Percentiles rank a stretch among this genome's conserved stretches.
Evolutionary conservation across 2,888 invertebrate species (phyloP).

Genomic region (Schrankia costaestrigalis): DNA sequence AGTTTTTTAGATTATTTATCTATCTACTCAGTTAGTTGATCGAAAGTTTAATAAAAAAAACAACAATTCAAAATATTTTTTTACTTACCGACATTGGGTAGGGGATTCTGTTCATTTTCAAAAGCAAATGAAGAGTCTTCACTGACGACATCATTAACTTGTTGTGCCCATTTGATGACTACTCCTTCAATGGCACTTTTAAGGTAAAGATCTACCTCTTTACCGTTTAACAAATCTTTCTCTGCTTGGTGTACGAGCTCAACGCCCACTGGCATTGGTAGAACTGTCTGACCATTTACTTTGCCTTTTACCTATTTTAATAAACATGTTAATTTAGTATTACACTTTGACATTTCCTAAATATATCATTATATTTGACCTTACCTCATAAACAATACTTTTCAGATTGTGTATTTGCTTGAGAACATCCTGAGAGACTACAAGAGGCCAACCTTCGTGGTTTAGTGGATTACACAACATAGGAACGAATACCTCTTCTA

Average conservation of each 20-base stretch:
- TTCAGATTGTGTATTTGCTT: slow-evolving; percentile 95
- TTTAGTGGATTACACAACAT: slow-evolving; percentile 90
- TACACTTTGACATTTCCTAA: too few relatives aligned
- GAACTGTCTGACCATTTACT: slow-evolving; percentile 92
- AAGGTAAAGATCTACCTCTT: slow-evolving; percentile 89
- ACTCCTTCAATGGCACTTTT: slow-evolving; percentile 97
- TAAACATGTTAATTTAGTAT: too few relatives aligned
- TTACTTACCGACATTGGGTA: slow-evolving; percentile 84
- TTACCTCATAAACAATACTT: slow-evolving; percentile 94
- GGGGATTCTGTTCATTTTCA: slow-evolving; percentile 89
- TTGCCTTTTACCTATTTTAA: slow-evolving; percentile 94
- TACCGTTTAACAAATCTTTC: slow-evolving; percentile 80
- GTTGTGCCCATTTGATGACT: slow-evolving; percentile 96
- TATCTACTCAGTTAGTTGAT: too few relatives aligned
- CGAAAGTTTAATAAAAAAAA: not conserved
- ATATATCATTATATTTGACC: too few relatives aligned
- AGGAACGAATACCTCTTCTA: slow-evolving; percentile 96
- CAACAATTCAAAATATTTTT: not conserved
- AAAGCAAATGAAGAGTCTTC: slow-evolving; percentile 92
- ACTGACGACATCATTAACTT: slow-evolving; percentile 94
- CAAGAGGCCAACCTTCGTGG: slow-evolving; percentile 90
- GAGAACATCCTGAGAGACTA: slow-evolving; percentile 94
- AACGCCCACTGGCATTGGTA: slow-evolving; percentile 93
- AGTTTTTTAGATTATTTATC: too few relatives aligned
- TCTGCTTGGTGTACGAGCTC: slow-evolving; percentile 91